phyloP scores from a whole-genome alignment of 1,140 invertebrate species.

The Thaumatotibia leucotreta region DNA sequence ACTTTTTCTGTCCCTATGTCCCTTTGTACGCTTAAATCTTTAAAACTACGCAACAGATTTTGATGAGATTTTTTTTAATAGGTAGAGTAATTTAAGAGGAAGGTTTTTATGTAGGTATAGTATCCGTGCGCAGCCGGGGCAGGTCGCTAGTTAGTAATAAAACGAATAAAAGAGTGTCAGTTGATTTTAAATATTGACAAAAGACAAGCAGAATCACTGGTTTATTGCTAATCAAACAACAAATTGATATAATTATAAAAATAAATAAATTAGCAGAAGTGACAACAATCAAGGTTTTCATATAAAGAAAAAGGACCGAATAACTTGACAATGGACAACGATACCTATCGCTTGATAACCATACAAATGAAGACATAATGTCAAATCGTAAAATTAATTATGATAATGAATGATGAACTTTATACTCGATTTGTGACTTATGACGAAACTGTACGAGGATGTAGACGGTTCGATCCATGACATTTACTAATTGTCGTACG shows the following conservation, averaged over 20 bases:
- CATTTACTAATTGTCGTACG: conserved; percentile 1
- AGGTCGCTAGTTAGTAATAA: too few relatives aligned
- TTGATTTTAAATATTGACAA: background rate
- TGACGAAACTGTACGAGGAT: background rate
- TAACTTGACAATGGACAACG: too few relatives aligned
- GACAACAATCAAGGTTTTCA: background rate
- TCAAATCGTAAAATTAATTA: background rate
- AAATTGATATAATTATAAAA: background rate
- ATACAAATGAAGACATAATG: background rate
- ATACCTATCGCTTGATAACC: too few relatives aligned
- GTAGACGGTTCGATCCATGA: background rate
- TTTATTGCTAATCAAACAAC: background rate
- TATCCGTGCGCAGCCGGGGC: too few relatives aligned
- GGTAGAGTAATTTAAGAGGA: too few relatives aligned
- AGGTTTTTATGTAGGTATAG: too few relatives aligned
- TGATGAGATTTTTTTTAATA: too few relatives aligned
- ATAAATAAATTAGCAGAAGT: background rate
- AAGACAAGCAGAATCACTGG: background rate
- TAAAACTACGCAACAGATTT: too few relatives aligned
- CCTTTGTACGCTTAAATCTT: too few relatives aligned
- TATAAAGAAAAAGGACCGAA: too few relatives aligned
- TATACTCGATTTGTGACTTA: background rate
- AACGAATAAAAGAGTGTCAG: too few relatives aligned
- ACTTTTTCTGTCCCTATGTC: too few relatives aligned
- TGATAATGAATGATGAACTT: background rate